Conservation (phyloP, 2,888 invertebrate genomes). For the Proisotoma minuta region DNA sequence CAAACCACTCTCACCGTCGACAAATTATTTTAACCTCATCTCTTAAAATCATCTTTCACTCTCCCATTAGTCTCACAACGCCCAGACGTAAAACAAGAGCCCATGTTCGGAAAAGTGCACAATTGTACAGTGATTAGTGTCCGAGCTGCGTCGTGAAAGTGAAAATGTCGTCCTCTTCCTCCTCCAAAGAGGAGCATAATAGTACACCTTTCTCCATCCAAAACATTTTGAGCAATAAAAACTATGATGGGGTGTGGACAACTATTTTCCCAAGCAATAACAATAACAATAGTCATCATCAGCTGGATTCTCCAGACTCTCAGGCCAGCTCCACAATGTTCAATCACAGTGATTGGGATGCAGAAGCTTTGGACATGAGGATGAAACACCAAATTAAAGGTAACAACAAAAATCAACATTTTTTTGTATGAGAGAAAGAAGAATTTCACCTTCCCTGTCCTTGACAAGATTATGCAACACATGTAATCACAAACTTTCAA, state of each 20-base stretch:
- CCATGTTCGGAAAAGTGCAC: too few relatives aligned
- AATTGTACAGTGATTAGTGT: too few relatives aligned
- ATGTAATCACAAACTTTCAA: too few relatives aligned
- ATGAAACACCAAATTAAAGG: constrained; percentile 47
- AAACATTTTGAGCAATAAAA: constrained; percentile 48
- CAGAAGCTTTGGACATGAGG: constrained; percentile 46
- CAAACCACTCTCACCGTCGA: too few relatives aligned
- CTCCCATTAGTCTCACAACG: not conserved
- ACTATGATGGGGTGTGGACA: constrained; percentile 43
- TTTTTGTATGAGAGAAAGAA: too few relatives aligned
- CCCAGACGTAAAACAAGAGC: not conserved
- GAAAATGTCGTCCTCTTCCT: constrained; percentile 16
- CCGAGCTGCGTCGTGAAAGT: too few relatives aligned
- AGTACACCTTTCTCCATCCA: constrained; percentile 49
- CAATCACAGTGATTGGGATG: constrained; percentile 42
- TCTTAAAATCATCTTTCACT: not conserved
- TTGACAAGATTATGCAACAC: too few relatives aligned
- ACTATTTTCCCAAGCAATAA: constrained; percentile 36
- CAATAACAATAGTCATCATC: constrained; percentile 20
- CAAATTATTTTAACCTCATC: too few relatives aligned
- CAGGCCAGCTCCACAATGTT: constrained; percentile 17
- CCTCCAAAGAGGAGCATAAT: constrained; percentile 32
- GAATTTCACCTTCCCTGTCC: too few relatives aligned
- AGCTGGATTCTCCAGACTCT: constrained; percentile 12
- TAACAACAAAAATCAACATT: too few relatives aligned